phyloP scores from a whole-genome alignment of 2,888 invertebrate genomes.

The Dichetophora obliterata region DNA sequence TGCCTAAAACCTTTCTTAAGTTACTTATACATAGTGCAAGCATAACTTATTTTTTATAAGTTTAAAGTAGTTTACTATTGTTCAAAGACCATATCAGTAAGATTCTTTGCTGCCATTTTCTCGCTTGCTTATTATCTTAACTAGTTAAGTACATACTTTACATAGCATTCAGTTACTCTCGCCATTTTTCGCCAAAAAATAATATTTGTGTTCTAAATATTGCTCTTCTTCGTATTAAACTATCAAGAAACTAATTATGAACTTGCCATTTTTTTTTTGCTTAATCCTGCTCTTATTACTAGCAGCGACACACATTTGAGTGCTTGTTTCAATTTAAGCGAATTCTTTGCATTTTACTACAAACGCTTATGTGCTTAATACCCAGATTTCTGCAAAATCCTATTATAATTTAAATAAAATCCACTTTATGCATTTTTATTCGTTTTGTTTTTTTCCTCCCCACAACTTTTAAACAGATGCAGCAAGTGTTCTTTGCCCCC shows the following conservation, averaged over 20 bases:
- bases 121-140: too few species aligned
- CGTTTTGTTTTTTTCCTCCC: background rate
- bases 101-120: too few species aligned
- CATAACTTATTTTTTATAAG: too few species aligned
- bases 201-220: background rate
- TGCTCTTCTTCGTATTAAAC: background rate
- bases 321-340: background rate
- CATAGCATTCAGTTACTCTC: background rate
- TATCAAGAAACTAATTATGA: background rate
- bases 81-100: too few species aligned
- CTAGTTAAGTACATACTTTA: too few species aligned
- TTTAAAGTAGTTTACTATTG: too few species aligned
- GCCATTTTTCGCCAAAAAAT: background rate
- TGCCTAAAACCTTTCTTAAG: too few species aligned
- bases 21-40: too few species aligned
- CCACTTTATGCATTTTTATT: slow-evolving; percentile 5
- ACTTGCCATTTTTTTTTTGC: background rate
- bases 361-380: slow-evolving; percentile 17
- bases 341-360: background rate
- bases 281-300: background rate
- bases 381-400: slow-evolving; percentile 28
- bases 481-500: background rate
- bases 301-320: too few species aligned
- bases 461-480: background rate
- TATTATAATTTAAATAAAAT: slow-evolving; percentile 28